Evolutionary conservation across 1,140 invertebrate species (phyloP), one percentile per base, ranked within the genome.

Genomic region (Epicauta chinensis): DNA sequence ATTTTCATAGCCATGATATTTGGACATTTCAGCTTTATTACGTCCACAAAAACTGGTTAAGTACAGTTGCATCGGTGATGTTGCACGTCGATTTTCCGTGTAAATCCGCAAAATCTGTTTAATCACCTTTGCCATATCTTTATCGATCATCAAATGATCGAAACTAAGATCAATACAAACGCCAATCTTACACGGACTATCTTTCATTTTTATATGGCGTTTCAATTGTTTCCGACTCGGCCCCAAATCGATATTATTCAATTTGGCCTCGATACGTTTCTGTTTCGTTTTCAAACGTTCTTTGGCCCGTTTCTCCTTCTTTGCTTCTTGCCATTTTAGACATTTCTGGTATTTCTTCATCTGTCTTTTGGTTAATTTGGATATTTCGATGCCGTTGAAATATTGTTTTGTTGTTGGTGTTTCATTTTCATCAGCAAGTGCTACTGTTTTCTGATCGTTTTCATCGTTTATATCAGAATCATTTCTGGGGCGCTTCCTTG

Each of bases 71-170:
- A 96, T 68, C 1, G 97, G 96, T 55, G 86, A 77, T 12, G 67
- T 50, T 6, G 87, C 81, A 64, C 93, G 74, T 65, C 97, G 80
- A 69, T 98, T 99, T 37, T 90, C 78, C 7, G 93, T 88, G 66
- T 98, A 98, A 68, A 94, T 94, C 49, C 91, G 79, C 53, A 91
- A 77, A 57, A 98, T 81, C 76, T 99, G 97, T 72, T 97, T 95
- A 3, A 90, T 81, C 53, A 93, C 84, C 79, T 96, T 96, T 40
- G 79, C 82, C 51, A 95, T 79, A 71, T 95, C 91, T 71, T 91
- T 92, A 58, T 91, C 83, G 59, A 81, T 85, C 93, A 97, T 97
- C 41, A 93, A 73, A 51, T 92, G 74, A 69, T 96, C 93, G 71
- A 95, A 96, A 60, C 91, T 90, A 65, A 97, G 81, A 69, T 98